Evolutionary conservation across 2,797 vertebrate genomes (phyloP).

Genomic region (Falco berigora): DNA sequence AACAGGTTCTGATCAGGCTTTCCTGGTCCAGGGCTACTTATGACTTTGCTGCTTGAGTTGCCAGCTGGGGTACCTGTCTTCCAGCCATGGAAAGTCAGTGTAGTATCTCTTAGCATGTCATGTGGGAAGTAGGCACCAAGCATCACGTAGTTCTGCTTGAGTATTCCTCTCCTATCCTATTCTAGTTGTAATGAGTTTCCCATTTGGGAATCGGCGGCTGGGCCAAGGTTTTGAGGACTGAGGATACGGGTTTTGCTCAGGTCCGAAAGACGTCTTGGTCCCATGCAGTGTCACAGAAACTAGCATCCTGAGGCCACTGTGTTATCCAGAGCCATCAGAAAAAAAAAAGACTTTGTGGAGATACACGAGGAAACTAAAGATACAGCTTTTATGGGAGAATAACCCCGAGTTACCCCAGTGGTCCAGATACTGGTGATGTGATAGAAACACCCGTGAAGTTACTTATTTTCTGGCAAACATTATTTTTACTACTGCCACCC

Average conservation of each 20-base stretch:
- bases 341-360: background rate
- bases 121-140: background rate
- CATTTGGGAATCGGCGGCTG: background rate
- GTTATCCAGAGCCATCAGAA: background rate
- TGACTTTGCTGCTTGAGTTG: background rate
- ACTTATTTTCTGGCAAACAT: background rate
- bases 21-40: background rate
- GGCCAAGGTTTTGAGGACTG: background rate
- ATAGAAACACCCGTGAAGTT: background rate
- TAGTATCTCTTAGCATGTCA: rapidly evolving
- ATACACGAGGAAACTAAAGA: background rate
- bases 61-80: background rate
- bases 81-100: background rate
- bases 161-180: background rate
- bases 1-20: background rate
- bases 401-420: background rate
- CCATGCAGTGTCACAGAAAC: too few relatives aligned
- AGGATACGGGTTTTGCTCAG: background rate
- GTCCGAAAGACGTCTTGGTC: background rate
- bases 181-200: background rate
- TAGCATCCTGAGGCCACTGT: background rate
- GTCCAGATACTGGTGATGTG: background rate
- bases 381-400: background rate
- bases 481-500: background rate
- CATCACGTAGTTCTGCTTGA: background rate